These are phyloP conservation scores for Hedychridium roseum DNA, from an alignment of 2,888 invertebrate species.

Conservation along the genomic window DNA sequence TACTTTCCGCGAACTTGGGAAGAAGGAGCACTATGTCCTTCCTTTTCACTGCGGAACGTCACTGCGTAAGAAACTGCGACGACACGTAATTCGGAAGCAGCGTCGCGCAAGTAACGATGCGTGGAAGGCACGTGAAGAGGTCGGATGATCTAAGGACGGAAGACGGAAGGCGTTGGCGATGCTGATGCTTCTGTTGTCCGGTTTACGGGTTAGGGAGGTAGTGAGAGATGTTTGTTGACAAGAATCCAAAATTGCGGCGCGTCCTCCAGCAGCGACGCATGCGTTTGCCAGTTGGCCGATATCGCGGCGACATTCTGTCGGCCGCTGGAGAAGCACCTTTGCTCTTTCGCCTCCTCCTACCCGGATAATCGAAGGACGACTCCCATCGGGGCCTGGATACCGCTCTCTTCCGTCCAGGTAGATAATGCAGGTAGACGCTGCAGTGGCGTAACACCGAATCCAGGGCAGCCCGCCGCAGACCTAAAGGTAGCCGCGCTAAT, in stretches of 20 bases:
- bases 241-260: conserved; percentile 49
- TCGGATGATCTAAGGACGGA: too few relatives aligned
- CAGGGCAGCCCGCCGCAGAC: conserved; percentile 21
- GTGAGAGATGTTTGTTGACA: conserved; percentile 46
- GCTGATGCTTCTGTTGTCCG: too few relatives aligned
- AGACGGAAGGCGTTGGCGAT: too few relatives aligned
- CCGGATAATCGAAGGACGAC: conserved; percentile 30
- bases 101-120: too few relatives aligned
- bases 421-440: conserved; percentile 12
- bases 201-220: conserved; percentile 19
- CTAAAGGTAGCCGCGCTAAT: conserved; percentile 28
- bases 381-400: conserved; percentile 4
- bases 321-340: conserved; percentile 23
- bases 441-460: conserved; percentile 30
- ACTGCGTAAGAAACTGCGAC: too few relatives aligned
- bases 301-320: conserved; percentile 50
- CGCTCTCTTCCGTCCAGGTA: conserved; percentile 18
- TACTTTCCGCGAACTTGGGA: too few relatives aligned
- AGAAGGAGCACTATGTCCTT: too few relatives aligned
- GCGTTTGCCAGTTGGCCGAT: conserved; percentile 46
- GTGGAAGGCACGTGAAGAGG: too few relatives aligned
- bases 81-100: too few relatives aligned
- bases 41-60: too few relatives aligned
- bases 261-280: conserved; percentile 29
- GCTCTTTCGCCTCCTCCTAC: conserved; percentile 26